Base-by-base conservation (phyloP, 2,113 vertebrate species). In the Salminus brasiliensis region DNA sequence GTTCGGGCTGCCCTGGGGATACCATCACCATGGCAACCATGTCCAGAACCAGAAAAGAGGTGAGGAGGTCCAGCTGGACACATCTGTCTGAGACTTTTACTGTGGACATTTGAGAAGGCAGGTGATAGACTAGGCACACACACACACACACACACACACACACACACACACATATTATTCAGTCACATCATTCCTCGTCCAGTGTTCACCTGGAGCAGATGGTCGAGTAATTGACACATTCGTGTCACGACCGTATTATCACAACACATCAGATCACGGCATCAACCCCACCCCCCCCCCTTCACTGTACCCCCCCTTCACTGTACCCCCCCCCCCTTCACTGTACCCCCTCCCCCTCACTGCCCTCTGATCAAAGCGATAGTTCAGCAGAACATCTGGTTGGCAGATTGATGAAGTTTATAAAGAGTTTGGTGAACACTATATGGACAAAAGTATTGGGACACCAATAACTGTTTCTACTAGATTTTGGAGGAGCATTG, bases 41-140 rank as follows among this genome's bases (percentile, higher is more conserved):
- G 97, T 98, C 55, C 96, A 95, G 79, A 98, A 92, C 39, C 97
- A 93, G 81, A 98, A 96, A 30, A n/a, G 21, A 18, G 49, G 34
- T 43, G 32, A 36, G 39, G 80, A 88, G 92, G 92, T 81, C 80
- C 81, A 69, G 55, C 69, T 3, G 75, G 77, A 83, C 82, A 72
- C 81, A 84, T 81, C 87, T 86, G 29, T 34, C n/a, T 63, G 30
- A 63, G 29, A 34, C 30, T 63, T 62, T 62, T 32, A 63, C 30
- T 63, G 29, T 32, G 29, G 32, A 34, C 18, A 1, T 63, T 30
- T 21, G 21, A 34, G 16, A 63, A 9, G 60, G 25, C 55, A 27
- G 27, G 55, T 59, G 23, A 29, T 27, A 27, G 2, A 12, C 25
- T 83, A 71, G 76, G 55, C 81, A 1, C 32, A 43, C 83, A 39